Evolutionary conservation across 2,797 vertebrate species (phyloP).

Genomic region (Mormyrops attenuatus): DNA sequence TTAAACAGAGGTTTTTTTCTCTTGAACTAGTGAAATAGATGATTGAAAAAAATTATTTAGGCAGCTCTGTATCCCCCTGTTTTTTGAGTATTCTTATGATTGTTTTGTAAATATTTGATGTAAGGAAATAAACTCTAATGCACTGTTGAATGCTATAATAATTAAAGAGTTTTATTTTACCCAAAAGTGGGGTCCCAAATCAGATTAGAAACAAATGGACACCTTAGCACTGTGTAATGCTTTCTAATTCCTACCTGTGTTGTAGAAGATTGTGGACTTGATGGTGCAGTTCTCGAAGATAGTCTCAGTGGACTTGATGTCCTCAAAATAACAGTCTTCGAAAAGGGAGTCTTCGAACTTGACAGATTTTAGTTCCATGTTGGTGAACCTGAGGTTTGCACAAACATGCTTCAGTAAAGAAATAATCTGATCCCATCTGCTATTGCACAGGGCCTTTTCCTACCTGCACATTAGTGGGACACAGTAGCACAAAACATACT

Average conservation of each 20-base stretch:
- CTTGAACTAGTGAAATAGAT: background rate
- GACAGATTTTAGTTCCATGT: conserved; percentile 86
- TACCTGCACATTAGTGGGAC: background rate
- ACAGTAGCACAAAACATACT: background rate
- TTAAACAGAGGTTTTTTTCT: background rate
- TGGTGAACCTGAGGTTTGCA: conserved; percentile 70
- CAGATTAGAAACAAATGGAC: background rate
- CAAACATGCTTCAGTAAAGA: background rate
- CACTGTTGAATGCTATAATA: background rate
- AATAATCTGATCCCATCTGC: background rate
- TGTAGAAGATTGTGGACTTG: conserved; percentile 73
- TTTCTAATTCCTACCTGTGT: conserved; percentile 71
- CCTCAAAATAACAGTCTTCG: conserved; percentile 85
- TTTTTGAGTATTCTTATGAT: background rate
- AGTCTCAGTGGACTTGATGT: conserved; percentile 80
- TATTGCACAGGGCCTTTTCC: background rate
- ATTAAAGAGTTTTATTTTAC: background rate
- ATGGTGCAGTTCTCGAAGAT: conserved; percentile 92
- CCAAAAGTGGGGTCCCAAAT: background rate
- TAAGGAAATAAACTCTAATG: background rate
- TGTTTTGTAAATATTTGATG: background rate
- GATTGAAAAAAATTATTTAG: background rate
- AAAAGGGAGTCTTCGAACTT: conserved; percentile 88
- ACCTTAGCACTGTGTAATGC: background rate
- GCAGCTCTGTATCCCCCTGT: background rate